Base-by-base conservation (phyloP, 2,888 invertebrate species). In the Biston betularia region DNA sequence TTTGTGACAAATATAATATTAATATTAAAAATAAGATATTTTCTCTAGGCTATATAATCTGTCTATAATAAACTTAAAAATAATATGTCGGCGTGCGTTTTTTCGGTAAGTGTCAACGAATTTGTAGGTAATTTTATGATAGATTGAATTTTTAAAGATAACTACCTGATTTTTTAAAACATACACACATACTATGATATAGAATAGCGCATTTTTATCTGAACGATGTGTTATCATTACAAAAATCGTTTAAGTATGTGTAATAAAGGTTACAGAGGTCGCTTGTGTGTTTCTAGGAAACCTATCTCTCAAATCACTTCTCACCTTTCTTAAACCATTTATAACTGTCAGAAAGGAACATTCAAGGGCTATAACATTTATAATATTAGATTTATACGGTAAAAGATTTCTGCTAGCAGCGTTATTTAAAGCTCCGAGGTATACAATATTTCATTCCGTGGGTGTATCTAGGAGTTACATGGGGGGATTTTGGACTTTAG, bases 311-410 rank as follows among this genome's bases (percentile, higher is more conserved):
- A 71, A 71, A 74, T 70, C 68, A 72, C 68, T 68, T 70, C 34
- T 64, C 54, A 60, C 69, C 53, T 56, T 64, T 54, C 33, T 38
- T 59, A 65, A 70, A 50, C 58, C 72, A 73, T 77, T 75, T 69
- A 71, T 74, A 70, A 60, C 63, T 71, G 74, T 75, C 69, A 69
- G 59, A 69, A 69, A 42, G 53, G 65, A 70, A 70, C 75, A 67
- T 74, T 69, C 70, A 69, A 63, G 62, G 69, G 74, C 73, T 65
- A 69, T 73, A 72, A 77, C 80, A 83, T 84, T 82, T 81, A 84
- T 84, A 83, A 77, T 70, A 74, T 73, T 67, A 79, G 83, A 84
- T 83, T 84, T 84, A 85, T 85, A 76, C 75, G 75, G 70, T 70
- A 74, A 77, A 78, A 75, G 76, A 81, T 81, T 80, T 76, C 66